Base-by-base conservation (phyloP, 2,888 invertebrate genomes). In the Sialis lutaria region DNA sequence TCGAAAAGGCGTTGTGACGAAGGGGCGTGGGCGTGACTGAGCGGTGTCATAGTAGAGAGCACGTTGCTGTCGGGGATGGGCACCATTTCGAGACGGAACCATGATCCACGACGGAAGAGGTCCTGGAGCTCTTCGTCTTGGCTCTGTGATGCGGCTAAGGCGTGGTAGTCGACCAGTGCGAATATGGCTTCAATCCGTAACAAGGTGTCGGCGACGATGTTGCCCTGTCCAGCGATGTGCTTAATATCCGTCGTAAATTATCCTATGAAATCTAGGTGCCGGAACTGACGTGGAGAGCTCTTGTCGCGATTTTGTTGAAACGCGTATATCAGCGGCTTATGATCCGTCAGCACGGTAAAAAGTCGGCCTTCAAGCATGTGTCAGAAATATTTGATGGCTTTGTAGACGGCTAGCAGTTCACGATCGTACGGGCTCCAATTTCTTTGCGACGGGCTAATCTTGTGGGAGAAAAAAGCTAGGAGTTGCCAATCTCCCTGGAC, bases 341-440 rank as follows among this genome's bases (percentile, higher is more conserved):
- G 64, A 53, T 63, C 62, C 0, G 62, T 64, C 57, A 50, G 1
- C 58, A 62, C 54, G n/a, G n/a, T n/a, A n/a, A n/a, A n/a, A n/a
- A n/a, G n/a, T n/a, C n/a, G n/a, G n/a, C n/a, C n/a, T n/a, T 67
- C 65, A 0, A 66, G 39, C 55, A 62, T 56, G 33, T 60, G 54
- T 6, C 58, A 51, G 51, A 64, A 64, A 48, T 61, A 52, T 44
- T 56, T 56, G 1, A 65, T 53, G 1, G 59, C 58, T 44, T 54
- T 50, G 46, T 63, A 65, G 4, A 60, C 58, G 0, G 62, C 64
- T 3, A 62, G 51, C 0, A 67, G 55, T 51, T 65, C 62, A 46
- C 60, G 32, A 44, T 64, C 60, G 48, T 62, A 63, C 6, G 47
- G 22, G 9, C 43, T n/a, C n/a, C n/a, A n/a, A n/a, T n/a, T n/a